Evolutionary conservation across 2,113 vertebrate species (phyloP), one percentile per base, ranked within the genome.

Genomic region (Bolborhynchus lineola): DNA sequence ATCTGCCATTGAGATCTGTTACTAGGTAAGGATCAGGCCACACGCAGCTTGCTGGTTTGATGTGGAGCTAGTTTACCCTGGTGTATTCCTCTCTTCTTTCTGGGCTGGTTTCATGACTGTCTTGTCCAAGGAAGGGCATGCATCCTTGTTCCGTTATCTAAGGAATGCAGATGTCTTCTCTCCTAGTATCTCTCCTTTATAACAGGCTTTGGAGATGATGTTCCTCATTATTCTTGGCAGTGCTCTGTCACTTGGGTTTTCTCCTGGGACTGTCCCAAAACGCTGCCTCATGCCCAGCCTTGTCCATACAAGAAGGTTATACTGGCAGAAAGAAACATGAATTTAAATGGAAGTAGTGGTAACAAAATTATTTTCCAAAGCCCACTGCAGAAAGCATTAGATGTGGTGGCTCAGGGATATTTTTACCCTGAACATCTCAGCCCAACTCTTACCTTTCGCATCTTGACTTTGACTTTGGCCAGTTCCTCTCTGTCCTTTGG

Each of bases 21-120:
- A 16, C 62, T 10, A 23, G 41, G 5, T 37, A 33, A 11, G 1
- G 11, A 57, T 10, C 0, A 0, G n/a, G 17, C 31, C 23, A 28
- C 24, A 1, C 14, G 4, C 0, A 0, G 33, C 23, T 79, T 71
- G 15, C n/a, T 71, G 21, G 37, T 17, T 59, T 84, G 74, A 29
- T 11, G 2, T 2, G 33, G 74, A 88, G 19, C 19, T 55, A 25
- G 7, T 53, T 81, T 26, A 4, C n/a, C 31, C 35, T 29, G 25
- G 20, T 7, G 3, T 1, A 23, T 31, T 28, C 23, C 70, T 70
- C 42, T 55, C 8, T 29, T 82, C 55, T 42, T 39, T 64, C 67
- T 59, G 62, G 50, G 29, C 39, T 3, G 9, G 29, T 62, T 90
- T 79, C 75, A 46, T 67, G 42, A 44, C 24, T 33, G 14, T 29